Evolutionary conservation across 1,140 invertebrate species (phyloP).

Genomic region (Drosophila ananassae): DNA sequence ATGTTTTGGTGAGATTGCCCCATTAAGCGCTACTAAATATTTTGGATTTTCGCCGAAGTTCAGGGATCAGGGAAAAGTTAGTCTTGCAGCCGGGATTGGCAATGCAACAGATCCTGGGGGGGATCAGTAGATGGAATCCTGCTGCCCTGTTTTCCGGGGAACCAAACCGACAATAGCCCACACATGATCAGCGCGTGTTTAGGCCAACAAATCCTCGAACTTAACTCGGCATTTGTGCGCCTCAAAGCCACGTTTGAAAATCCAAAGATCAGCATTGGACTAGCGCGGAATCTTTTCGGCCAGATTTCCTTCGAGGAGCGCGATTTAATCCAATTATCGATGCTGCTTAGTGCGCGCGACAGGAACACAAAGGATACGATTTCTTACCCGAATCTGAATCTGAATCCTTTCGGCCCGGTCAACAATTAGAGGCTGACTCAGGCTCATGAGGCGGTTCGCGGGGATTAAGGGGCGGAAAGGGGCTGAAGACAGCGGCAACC

Average conservation of each 20-base stretch:
- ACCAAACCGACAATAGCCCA: conserved; percentile 21
- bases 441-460: conserved; percentile 51
- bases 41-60: conserved; percentile 62
- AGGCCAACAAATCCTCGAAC: conserved; percentile 70
- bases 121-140: conserved; percentile 22
- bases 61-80: conserved; percentile 53
- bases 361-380: conserved; percentile 9
- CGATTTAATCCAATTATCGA: conserved; percentile 66
- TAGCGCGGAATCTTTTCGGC: conserved; percentile 34
- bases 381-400: conserved; percentile 21
- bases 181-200: conserved; percentile 70
- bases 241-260: conserved; percentile 55
- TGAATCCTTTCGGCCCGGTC: conserved; percentile 46
- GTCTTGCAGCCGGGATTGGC: conserved; percentile 30
- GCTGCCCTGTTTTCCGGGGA: conserved; percentile 22
- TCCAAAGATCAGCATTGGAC: conserved; percentile 70
- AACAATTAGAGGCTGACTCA: conserved; percentile 67
- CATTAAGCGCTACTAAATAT: conserved; percentile 61
- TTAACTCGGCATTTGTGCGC: conserved; percentile 74
- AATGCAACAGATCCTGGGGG: conserved; percentile 25
- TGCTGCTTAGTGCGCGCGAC: conserved; percentile 52
- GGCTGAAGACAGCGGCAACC: background rate
- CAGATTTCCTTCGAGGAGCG: conserved; percentile 6
- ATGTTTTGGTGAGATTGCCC: conserved; percentile 55
- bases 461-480: conserved; percentile 48